Conservation (phyloP, 1,140 invertebrate species). For the Sweltsa coloradensis region DNA sequence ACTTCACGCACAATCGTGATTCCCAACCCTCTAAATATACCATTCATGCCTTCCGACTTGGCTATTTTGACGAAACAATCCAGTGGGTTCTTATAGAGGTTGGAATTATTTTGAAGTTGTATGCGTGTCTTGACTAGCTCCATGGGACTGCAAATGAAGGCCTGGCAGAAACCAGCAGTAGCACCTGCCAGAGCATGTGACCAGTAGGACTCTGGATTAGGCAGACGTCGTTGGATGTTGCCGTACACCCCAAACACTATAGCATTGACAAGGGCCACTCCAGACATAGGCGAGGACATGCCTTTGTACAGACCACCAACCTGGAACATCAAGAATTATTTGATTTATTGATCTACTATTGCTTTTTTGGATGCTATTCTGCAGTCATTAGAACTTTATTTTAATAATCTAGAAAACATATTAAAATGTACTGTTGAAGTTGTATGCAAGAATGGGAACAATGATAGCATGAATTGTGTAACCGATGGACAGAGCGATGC, state of each 20-base stretch:
- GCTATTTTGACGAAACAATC: constrained; percentile 11
- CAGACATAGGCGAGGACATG: constrained; percentile 72
- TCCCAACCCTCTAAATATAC: constrained; percentile 59
- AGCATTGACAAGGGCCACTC: constrained; percentile 77
- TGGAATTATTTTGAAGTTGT: constrained; percentile 39
- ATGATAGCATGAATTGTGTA: too few species aligned
- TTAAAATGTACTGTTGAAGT: too few species aligned
- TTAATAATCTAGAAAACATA: too few species aligned
- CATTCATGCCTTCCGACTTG: constrained; percentile 44
- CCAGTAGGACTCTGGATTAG: constrained; percentile 38
- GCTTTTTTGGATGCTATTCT: too few species aligned
- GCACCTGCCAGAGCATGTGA: constrained; percentile 62
- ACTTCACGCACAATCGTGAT: constrained; percentile 64
- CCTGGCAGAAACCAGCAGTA: constrained; percentile 61
- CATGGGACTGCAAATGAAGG: constrained; percentile 69
- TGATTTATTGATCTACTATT: too few species aligned
- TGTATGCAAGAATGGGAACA: too few species aligned
- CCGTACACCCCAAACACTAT: constrained; percentile 87
- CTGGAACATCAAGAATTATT: too few species aligned
- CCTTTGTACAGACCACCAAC: constrained; percentile 62
- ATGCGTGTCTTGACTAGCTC: constrained; percentile 78
- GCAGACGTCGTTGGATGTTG: constrained; percentile 47
- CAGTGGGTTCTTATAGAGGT: constrained; percentile 17
- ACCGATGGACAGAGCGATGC: too few species aligned
- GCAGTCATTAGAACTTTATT: too few species aligned